Base-by-base conservation (phyloP, 1,140 invertebrate species). In the Lanistes nyassanus region DNA sequence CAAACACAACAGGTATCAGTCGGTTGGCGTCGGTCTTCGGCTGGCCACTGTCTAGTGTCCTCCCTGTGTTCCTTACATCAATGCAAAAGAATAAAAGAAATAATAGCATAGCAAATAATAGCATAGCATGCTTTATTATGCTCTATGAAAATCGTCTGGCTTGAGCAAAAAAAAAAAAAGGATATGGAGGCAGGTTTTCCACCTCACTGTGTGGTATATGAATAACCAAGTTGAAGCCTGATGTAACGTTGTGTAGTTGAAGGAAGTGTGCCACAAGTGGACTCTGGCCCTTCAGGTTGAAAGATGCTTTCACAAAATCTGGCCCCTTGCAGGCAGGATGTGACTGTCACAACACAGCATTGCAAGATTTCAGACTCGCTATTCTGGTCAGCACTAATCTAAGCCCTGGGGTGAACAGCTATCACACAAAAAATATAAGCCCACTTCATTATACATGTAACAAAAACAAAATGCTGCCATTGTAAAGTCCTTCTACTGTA, bases 131-230 rank as follows among this genome's bases (percentile, higher is more conserved):
- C 11, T 26, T n/a, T 23, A 60, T 31, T 11, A 60, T n/a, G 29
- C 56, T 60, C n/a, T 2, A 2, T 60, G 23, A 31, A 9, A 16
- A 60, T 23, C 13, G n/a, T 26, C 23, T 60, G 56, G 29, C 9
- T n/a, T 66, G 7, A 34, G 58, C n/a, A 73, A 58, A 69, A 26
- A 36, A 23, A 74, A 67, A 21, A 21, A 79, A 86, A 87, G 84
- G 85, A 86, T 86, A 85, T 85, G 84, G 75, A 53, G 86, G 86
- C 21, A 87, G 79, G 42, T 82, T 85, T 51, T 85, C 79, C 36
- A 87, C 72, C 66, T 87, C 83, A 31, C 82, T 82, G 51, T 82
- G 75, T 69, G 84, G 80, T 31, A 87, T 79, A 26, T 74, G 74
- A 16, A 82, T 64, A 11, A 75, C 60, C 16, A 74, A 67, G 21